Base-by-base conservation (phyloP, 2,113 vertebrate genomes). In the Fukomys damarensis region DNA sequence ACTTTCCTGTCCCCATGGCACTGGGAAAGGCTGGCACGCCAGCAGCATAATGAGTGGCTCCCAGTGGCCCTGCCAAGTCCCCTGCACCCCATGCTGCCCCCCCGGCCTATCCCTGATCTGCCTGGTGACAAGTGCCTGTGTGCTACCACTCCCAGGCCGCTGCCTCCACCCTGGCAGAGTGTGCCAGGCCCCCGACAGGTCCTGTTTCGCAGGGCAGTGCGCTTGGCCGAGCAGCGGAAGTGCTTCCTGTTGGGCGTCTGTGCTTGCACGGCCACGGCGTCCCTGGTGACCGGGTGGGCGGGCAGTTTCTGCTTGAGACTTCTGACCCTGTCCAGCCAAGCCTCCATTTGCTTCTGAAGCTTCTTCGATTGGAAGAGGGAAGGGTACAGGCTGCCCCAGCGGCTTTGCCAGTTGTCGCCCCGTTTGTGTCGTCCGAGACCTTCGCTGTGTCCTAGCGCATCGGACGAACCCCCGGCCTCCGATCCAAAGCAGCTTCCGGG, bases 331-430 rank as follows among this genome's bases (percentile, higher is more conserved):
- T 59, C 91, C 80, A 88, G 82, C 97, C 88, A 93, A 97, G 97
- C 96, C 97, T 58, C 77, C 95, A 91, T 97, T 96, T 97, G 96
- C 97, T 97, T 70, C 92, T 10, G 95, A 97, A 98, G 97, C 97
- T 98, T 97, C 98, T 98, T 98, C 59, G 5, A 32, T 81, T 89
- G 80, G 91, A 93, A 93, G 59, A 54, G 76, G 82, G 65, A 86
- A 46, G 46, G n/a, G 35, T 41, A 26, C 20, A 35, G 56, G 38
- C 54, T n/a, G 49, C 11, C 8, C 32, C 13, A 72, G 63, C 0
- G 2, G 26, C 82, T 49, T 58, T 83, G 30, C 65, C 81, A 22
- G 56, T 24, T 10, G 5, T 70, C 32, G 2, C 52, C 52, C n/a
- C n/a, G n/a, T n/a, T n/a, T n/a, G n/a, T n/a, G n/a, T n/a, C n/a